Evolutionary conservation across 2,888 invertebrate genomes (phyloP).

Genomic region (Bursaphelenchus okinawaensis): DNA sequence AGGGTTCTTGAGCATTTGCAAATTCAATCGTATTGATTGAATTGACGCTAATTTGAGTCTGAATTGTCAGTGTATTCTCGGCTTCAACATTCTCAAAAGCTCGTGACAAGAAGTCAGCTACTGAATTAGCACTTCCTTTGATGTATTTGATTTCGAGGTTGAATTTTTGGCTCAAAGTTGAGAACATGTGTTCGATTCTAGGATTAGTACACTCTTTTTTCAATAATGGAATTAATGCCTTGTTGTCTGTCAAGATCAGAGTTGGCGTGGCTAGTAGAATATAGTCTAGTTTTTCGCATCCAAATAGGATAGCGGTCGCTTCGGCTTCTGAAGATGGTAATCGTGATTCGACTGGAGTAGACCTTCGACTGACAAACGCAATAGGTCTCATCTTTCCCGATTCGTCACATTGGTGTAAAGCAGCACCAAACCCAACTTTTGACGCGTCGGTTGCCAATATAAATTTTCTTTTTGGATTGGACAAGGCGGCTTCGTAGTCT

Average conservation of each 20-base stretch:
- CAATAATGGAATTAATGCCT: background rate
- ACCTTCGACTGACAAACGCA: background rate
- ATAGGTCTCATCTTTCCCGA: background rate
- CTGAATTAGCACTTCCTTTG: background rate
- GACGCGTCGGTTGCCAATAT: conserved; percentile 2
- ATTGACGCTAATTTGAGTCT: background rate
- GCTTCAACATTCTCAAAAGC: background rate
- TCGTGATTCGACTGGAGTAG: background rate
- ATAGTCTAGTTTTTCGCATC: background rate
- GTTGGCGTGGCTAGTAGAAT: background rate
- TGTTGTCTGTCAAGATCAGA: background rate
- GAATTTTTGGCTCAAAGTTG: background rate
- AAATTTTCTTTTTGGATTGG: background rate
- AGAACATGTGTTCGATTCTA: background rate
- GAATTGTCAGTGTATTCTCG: background rate
- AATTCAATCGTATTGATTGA: too few relatives aligned
- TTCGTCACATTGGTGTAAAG: background rate
- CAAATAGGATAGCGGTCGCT: background rate
- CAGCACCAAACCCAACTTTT: background rate
- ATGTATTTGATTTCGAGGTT: background rate
- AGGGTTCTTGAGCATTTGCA: too few relatives aligned
- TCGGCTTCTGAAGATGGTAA: background rate
- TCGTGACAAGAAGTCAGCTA: background rate
- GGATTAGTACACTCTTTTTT: background rate
- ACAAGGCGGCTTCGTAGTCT: background rate